These are phyloP conservation scores for Zaprionus africanus DNA, from an alignment of 1,140 invertebrate genomes.

Conservation along the genomic window DNA sequence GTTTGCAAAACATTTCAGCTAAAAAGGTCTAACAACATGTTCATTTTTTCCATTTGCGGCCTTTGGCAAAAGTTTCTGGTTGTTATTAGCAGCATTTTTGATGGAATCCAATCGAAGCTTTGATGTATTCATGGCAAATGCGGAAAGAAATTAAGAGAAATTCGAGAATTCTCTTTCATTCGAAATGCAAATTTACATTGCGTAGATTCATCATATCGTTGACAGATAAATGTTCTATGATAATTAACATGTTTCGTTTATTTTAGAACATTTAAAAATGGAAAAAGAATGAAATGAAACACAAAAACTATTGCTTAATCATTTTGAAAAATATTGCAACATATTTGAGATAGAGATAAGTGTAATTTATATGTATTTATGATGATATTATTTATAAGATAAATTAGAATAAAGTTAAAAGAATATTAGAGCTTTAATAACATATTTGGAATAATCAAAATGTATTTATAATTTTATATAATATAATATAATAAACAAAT, in stretches of 20 bases:
- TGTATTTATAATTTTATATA: too few relatives aligned
- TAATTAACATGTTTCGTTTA: not conserved
- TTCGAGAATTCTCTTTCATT: not conserved
- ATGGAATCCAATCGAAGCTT: slow-evolving; percentile 37
- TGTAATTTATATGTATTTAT: too few relatives aligned
- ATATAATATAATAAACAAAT: too few relatives aligned
- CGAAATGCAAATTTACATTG: not conserved
- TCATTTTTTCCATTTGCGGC: slow-evolving; percentile 6
- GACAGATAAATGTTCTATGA: not conserved
- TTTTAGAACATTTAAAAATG: not conserved
- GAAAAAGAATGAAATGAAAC: too few relatives aligned
- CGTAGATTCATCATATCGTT: too few relatives aligned
- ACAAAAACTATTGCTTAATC: too few relatives aligned
- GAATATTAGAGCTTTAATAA: too few relatives aligned
- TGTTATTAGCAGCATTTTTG: slow-evolving; percentile 71
- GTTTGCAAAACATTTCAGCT: slow-evolving; percentile 48
- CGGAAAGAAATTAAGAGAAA: not conserved
- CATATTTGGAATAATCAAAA: too few relatives aligned
- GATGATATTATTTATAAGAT: too few relatives aligned
- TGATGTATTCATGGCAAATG: slow-evolving; percentile 41
- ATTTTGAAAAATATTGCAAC: too few relatives aligned
- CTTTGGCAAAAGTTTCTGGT: slow-evolving; percentile 58
- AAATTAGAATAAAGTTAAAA: too few relatives aligned
- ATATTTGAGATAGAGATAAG: too few relatives aligned
- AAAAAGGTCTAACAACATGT: slow-evolving; percentile 51